Base-by-base conservation (phyloP, 2,797 vertebrate genomes). In the Salmo trutta region DNA sequence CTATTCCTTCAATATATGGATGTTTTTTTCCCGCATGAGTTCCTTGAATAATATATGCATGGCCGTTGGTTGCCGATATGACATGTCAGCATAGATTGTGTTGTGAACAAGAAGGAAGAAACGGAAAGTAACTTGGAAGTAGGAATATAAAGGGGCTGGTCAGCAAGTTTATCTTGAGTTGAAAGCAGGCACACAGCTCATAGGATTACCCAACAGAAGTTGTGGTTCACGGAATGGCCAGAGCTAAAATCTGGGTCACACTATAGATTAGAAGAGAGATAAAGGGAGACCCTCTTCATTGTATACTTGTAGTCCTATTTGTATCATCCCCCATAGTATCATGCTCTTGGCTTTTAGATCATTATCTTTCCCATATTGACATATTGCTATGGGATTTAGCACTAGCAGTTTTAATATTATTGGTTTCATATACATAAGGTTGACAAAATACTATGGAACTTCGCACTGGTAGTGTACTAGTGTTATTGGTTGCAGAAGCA, bases 141-240 rank as follows among this genome's bases (percentile, higher is more conserved):
- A 4, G 41, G 41, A 47, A 47, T 47, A 47, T 47, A 65, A 52
- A 77, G 31, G 47, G 59, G 66, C 64, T 75, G 74, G 67, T 86
- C 85, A 86, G 85, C 80, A 82, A 77, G 80, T 85, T 77, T 75
- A 77, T 59, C n/a, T 31, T 67, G 65, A 67, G 29, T 31, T 19
- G 65, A 67, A 29, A 33, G 21, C 29, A 31, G 19, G 56, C 56
- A 62, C 56, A 62, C 56, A 62, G 56, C 56, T 62, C 56, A 21
- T 62, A 62, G 71, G 68, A 80, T 81, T 89, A 89, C 81, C 84
- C 88, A 82, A 85, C 33, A 84, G 83, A 47, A 81, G 84, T 81
- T 73, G 79, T 73, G 79, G 89, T 91, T 93, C 89, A 92, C 0
- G 15, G 6, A 56, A 52, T 79, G 90, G 88, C 77, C 85, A 89